phyloP scores from a whole-genome alignment of 2,113 vertebrate genomes.

The Urocynchramus pylzowi region DNA sequence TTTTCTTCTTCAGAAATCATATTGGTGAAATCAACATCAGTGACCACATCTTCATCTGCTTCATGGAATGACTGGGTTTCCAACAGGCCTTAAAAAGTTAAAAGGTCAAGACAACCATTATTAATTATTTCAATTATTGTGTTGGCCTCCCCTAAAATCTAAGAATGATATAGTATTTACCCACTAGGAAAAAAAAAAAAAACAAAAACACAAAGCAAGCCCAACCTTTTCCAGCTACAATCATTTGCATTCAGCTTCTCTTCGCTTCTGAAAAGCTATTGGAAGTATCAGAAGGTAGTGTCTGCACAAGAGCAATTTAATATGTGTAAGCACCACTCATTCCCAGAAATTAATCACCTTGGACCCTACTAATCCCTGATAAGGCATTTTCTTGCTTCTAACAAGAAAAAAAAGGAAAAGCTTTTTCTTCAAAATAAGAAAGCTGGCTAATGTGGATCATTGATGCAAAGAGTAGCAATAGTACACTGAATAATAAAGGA shows the following conservation, averaged over 20 bases:
- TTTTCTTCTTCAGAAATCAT: conserved; percentile 89
- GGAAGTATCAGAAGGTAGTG: neutral
- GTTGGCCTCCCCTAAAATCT: neutral
- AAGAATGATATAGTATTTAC: neutral
- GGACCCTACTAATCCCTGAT: neutral
- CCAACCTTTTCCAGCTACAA: neutral
- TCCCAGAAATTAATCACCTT: neutral
- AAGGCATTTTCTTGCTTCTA: neutral
- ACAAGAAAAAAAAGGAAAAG: neutral
- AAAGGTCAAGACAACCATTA: neutral
- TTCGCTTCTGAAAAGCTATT: neutral
- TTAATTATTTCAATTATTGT: neutral
- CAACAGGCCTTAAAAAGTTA: conserved; percentile 79
- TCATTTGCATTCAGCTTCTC: neutral
- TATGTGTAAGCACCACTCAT: neutral
- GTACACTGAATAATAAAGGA: neutral
- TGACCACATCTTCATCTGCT: conserved; percentile 81
- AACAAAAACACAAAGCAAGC: neutral
- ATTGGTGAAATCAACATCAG: conserved; percentile 81
- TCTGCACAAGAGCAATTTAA: neutral
- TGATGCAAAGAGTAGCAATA: neutral
- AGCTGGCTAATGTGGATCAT: neutral
- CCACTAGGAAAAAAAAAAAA: neutral
- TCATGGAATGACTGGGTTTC: conserved; percentile 83
- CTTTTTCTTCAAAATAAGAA: neutral